phyloP scores from a whole-genome alignment of 1,140 invertebrate genomes.

The Bemisia tabaci region DNA sequence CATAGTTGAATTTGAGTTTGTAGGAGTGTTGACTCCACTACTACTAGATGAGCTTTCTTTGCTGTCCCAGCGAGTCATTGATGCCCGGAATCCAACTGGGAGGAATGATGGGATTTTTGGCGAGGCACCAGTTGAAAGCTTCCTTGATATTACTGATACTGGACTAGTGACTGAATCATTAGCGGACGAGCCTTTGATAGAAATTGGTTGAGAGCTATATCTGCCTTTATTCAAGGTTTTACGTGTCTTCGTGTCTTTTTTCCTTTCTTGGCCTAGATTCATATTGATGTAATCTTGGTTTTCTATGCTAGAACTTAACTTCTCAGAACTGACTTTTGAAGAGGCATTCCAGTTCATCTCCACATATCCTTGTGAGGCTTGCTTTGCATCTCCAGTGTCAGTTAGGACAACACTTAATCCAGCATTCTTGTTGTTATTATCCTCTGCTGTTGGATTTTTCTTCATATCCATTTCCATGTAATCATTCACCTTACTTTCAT shows the following conservation, averaged over 20 bases:
- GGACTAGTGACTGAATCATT: background rate
- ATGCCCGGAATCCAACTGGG: background rate
- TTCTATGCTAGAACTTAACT: background rate
- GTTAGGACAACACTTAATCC: background rate
- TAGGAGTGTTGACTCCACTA: background rate
- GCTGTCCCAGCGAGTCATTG: background rate
- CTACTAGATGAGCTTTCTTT: background rate
- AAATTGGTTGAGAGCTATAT: background rate
- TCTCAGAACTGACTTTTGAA: background rate
- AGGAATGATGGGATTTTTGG: background rate
- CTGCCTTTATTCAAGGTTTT: background rate
- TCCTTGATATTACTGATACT: background rate
- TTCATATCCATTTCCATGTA: background rate
- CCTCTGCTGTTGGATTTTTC: background rate
- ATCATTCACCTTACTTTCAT: background rate
- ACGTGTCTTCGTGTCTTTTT: background rate
- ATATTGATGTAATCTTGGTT: background rate
- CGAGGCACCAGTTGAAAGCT: background rate
- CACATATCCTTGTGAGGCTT: background rate
- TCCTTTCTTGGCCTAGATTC: background rate
- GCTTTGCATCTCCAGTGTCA: background rate
- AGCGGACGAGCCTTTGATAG: background rate
- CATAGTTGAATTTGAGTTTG: background rate
- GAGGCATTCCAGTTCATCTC: background rate
- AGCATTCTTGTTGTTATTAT: background rate